Conservation (phyloP, 2,113 vertebrate species). For the Centropus bengalensis region DNA sequence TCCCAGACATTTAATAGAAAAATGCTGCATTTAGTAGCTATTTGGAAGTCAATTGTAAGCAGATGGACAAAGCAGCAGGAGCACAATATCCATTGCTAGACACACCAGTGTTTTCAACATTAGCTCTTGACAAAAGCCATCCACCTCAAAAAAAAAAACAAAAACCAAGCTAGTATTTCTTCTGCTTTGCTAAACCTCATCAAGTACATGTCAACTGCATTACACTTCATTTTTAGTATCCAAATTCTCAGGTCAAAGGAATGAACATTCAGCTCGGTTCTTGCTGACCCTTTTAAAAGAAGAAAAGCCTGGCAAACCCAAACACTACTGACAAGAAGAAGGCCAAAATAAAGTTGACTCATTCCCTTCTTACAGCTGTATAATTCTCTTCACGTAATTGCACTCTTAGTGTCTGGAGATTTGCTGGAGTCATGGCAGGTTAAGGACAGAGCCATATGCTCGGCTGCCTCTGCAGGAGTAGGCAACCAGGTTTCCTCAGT, state of each 20-base stretch:
- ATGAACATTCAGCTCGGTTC: not conserved
- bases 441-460: not conserved
- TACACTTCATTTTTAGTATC: not conserved
- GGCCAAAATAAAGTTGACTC: not conserved
- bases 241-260: not conserved
- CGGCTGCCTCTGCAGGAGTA: not conserved
- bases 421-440: not conserved
- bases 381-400: not conserved
- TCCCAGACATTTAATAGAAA: not conserved
- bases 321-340: not conserved
- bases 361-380: not conserved
- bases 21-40: conserved; percentile 57
- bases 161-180: not conserved
- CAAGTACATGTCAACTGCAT: not conserved
- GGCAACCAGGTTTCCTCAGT: not conserved
- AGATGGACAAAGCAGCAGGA: conserved; percentile 74
- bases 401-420: not conserved
- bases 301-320: not conserved
- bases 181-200: not conserved
- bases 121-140: not conserved
- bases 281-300: not conserved
- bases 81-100: not conserved
- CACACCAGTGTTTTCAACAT: not conserved
- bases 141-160: not conserved
- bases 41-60: conserved; percentile 69